Conservation (phyloP, 2,888 invertebrate species). For the Ecliptopera silaceata region DNA sequence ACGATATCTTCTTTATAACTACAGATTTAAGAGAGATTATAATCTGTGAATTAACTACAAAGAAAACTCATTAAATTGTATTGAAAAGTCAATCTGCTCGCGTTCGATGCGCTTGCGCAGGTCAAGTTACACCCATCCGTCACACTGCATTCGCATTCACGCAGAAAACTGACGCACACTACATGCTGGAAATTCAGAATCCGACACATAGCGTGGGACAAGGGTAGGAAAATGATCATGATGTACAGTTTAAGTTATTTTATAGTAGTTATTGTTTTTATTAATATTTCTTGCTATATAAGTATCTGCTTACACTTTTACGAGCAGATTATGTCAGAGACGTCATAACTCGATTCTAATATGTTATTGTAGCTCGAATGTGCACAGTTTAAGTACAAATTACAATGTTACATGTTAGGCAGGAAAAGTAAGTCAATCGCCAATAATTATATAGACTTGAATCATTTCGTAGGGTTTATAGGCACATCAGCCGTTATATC, state of each 20-base stretch:
- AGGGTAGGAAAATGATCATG: too few species aligned
- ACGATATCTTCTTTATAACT: not conserved
- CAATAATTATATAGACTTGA: constrained; percentile 14
- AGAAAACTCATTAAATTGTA: constrained; percentile 4
- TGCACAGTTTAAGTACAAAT: too few species aligned
- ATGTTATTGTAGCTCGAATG: too few species aligned
- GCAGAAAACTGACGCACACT: not conserved
- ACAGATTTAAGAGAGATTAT: too few species aligned
- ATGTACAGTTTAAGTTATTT: too few species aligned
- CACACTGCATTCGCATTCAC: not conserved
- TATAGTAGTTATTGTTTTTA: too few species aligned
- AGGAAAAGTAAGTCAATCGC: constrained; percentile 9
- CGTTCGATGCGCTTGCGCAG: constrained; percentile 8
- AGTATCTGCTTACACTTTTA: too few species aligned
- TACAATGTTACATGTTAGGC: not conserved
- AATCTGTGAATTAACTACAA: constrained; percentile 4
- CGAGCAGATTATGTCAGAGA: too few species aligned
- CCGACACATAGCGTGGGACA: too few species aligned
- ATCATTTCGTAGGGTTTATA: not conserved
- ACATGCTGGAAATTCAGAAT: not conserved
- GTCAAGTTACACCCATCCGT: not conserved
- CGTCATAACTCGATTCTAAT: too few species aligned
- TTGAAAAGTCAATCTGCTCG: constrained; percentile 2
- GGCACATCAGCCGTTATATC: not conserved
- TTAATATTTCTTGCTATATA: too few species aligned